Base-by-base conservation (phyloP, 2,888 invertebrate genomes). In the Parasteatoda lunata region DNA sequence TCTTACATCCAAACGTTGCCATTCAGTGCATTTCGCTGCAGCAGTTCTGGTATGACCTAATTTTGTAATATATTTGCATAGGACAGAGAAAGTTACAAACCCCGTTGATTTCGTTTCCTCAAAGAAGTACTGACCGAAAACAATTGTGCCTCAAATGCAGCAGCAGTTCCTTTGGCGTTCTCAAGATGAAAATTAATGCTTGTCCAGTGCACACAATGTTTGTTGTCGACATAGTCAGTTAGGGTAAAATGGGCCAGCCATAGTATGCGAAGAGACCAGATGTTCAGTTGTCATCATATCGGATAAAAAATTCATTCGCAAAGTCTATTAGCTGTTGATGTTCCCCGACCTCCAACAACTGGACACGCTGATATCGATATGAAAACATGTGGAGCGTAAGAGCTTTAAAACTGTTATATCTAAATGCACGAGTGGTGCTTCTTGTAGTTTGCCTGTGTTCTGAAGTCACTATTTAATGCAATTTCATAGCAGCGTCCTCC, bases 301-400 rank as follows among this genome's bases (percentile, higher is more conserved):
- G 5, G 49, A 70, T 11, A 11, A 70, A 13, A 48, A 47, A 70
- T 48, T 9, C 47, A 47, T 48, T 6, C 48, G 13, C 70, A 49
- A 48, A 48, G 47, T 49, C 48, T 6, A 68, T 4, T 47, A 8
- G 68, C 47, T 30, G 68, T 70, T 48, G 70, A 11, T 47, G 7
- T 6, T 70, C 8, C 13, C 70, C 70, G 5, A 49, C 9, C 13
- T 45, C 9, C 8, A 70, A 49, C 48, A 48, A n/a, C 30, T 48
- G 48, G 70, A 70, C n/a, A n/a, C 70, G 48, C 70, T 70, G 48
- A 48, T 11, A 70, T 48, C 70, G 13, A n/a, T 70, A n/a, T n/a
- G n/a, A n/a, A n/a, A n/a, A n/a, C n/a, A n/a, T n/a, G n/a, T n/a
- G n/a, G n/a, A n/a, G n/a, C n/a, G n/a, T n/a, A n/a, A n/a, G n/a